Percentiles rank a stretch among this genome's conserved stretches.
phyloP scores from a whole-genome alignment of 2,113 vertebrate genomes.

The Crotalus horridus region DNA sequence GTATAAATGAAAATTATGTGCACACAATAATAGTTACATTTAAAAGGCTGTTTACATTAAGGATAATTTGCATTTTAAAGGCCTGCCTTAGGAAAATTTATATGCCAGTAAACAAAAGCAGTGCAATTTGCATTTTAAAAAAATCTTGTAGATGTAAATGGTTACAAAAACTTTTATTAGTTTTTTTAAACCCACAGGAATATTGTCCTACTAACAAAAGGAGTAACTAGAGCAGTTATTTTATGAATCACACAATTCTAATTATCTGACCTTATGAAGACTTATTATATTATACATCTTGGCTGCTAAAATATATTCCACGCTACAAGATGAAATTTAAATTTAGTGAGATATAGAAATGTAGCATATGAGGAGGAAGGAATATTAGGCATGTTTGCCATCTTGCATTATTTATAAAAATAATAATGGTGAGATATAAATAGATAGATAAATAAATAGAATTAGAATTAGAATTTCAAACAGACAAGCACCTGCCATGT shows the following conservation, averaged over 20 bases:
- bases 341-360: neutral
- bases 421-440: neutral
- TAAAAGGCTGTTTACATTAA: neutral
- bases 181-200: neutral
- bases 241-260: neutral
- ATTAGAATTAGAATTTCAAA: neutral
- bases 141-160: neutral
- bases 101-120: neutral
- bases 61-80: neutral
- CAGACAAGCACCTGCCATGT: neutral
- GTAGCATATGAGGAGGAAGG: neutral
- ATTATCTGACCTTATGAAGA: neutral
- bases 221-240: neutral
- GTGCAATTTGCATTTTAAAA: neutral
- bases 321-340: neutral
- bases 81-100: neutral
- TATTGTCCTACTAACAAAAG: neutral
- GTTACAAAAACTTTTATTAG: neutral
- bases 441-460: neutral
- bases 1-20: neutral
- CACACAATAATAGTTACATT: neutral
- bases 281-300: neutral
- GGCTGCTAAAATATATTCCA: neutral
- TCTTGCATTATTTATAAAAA: neutral
- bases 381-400: neutral